Evolutionary conservation across 2,888 invertebrate genomes (phyloP).

Genomic region (Allygus modestus): DNA sequence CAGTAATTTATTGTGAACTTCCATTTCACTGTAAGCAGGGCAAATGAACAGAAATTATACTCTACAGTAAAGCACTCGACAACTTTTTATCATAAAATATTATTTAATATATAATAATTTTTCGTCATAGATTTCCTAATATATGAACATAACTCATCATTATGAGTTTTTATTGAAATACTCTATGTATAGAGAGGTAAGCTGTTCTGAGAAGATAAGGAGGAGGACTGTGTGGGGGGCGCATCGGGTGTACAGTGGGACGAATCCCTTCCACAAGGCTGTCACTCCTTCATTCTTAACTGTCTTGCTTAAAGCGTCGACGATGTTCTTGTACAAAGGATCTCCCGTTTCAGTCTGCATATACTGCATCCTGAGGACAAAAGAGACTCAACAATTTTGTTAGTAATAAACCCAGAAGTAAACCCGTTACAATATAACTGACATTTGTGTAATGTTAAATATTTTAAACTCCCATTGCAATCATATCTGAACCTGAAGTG

Average conservation of each 20-base stretch:
- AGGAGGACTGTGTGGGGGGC: constrained; percentile 99
- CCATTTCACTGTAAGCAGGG: no score
- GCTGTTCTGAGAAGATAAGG: constrained; percentile 97
- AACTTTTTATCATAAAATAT: no score
- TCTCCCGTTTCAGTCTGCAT: constrained; percentile 93
- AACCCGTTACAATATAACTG: no score
- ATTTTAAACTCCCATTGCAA: no score
- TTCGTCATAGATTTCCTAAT: background rate
- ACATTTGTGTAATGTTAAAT: constrained; percentile 1
- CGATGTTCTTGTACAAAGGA: constrained; percentile 89
- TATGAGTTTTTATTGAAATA: background rate
- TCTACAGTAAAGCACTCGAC: no score
- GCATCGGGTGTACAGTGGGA: constrained; percentile 96
- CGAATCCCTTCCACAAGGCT: constrained; percentile 98
- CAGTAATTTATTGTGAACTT: no score
- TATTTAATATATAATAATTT: no score
- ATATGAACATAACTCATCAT: no score
- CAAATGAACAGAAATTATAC: no score
- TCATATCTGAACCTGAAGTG: no score
- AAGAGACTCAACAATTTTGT: constrained; percentile 4
- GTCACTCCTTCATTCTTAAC: constrained; percentile 93
- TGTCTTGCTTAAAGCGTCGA: constrained; percentile 88
- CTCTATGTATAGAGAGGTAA: constrained; percentile 82
- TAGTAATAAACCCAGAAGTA: constrained; percentile 9
- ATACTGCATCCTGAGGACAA: constrained; percentile 90